phyloP scores from a whole-genome alignment of 2,113 vertebrate genomes.

The Pachycephala philippinensis region DNA sequence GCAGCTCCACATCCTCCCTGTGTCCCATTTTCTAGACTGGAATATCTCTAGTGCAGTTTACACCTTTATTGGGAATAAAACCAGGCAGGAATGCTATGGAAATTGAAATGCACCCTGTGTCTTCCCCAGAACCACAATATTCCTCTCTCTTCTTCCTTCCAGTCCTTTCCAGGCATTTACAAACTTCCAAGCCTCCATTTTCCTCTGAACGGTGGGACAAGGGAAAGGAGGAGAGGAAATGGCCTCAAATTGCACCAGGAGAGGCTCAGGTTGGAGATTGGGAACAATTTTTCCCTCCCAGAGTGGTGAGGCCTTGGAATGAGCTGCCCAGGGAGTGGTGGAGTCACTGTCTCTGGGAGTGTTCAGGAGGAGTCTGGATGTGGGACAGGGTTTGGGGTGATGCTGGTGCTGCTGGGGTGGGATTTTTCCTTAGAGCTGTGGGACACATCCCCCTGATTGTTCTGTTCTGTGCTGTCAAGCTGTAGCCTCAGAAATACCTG shows the following conservation, averaged over 20 bases:
- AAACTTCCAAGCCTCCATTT: background rate
- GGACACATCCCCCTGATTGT: background rate
- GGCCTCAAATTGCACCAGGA: background rate
- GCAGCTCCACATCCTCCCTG: background rate
- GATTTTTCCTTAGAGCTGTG: background rate
- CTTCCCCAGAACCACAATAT: background rate
- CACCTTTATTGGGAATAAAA: background rate
- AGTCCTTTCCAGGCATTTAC: background rate
- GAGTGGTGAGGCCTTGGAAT: no score
- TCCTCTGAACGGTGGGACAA: background rate
- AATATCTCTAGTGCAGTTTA: background rate
- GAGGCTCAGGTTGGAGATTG: background rate
- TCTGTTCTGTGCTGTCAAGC: background rate
- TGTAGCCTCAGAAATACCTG: slow-evolving; percentile 50
- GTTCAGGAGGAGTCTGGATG: background rate
- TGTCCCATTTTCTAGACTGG: background rate
- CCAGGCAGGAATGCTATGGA: background rate
- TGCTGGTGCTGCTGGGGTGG: background rate
- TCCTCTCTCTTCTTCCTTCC: background rate
- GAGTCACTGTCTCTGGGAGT: background rate
- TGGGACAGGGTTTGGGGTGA: background rate
- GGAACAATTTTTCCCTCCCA: no score
- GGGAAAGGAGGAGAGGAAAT: background rate
- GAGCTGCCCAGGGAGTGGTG: no score
- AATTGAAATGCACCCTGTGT: background rate